Evolutionary conservation across 2,797 vertebrate genomes (phyloP), one percentile per base, ranked within the genome.

Genomic region (Myotis daubentonii): DNA sequence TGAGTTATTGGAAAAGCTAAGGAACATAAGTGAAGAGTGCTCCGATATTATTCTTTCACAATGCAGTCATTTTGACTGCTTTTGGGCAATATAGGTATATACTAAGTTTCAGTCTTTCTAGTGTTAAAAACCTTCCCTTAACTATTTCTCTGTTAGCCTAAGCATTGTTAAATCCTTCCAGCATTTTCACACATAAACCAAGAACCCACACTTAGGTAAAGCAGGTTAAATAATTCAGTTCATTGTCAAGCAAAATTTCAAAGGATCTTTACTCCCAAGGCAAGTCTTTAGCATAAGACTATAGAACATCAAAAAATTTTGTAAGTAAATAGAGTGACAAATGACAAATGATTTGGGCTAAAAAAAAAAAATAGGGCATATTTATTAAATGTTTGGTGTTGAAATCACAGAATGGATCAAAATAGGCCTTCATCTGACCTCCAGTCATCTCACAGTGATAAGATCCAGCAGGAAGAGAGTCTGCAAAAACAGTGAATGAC

Each of bases 321-420:
- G 23, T 36, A 70, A 12, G 30, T n/a, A 91, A 47, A 83, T 47
- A 86, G 41, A 57, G 60, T 53, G 72, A 55, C 82, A 68, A 19
- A n/a, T 25, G 10, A 12, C 47, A 87, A 95, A 66, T 53, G n/a
- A 60, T 47, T 72, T 65, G 16, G 28, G 19, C 75, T 83, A 36
- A 70, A 92, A 57, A 79, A 57, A 57, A 92, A 49, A 82, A 95
- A 74, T 44, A 81, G 65, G 82, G 44, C 19, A 25, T 4, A n/a
- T 15, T 89, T 65, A 68, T 41, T 79, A 13, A 8, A 81, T 41
- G 2, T 65, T n/a, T 71, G 19, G 8, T 10, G 22, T 38, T 70
- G 57, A 92, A 92, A 87, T 83, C 25, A 86, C 65, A 75, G 33
- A 94, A 71, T 15, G 17, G 44, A 72, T 44, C 75, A 74, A 72